These are phyloP conservation scores for Anarsia innoxiella DNA, from an alignment of 2,888 invertebrate species.

Conservation along the genomic window DNA sequence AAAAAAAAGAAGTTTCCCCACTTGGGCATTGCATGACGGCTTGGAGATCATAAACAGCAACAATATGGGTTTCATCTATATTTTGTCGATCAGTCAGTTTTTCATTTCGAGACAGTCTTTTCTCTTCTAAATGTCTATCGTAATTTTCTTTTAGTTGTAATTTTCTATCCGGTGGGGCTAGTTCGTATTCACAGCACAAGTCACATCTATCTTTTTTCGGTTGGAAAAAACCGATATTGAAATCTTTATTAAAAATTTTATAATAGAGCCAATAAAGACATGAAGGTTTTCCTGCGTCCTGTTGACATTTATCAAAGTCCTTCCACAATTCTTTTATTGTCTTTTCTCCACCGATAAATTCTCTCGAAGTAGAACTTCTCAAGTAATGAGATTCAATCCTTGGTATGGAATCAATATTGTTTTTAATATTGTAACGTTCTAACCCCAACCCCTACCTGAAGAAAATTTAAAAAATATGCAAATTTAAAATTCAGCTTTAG, in stretches of 20 bases:
- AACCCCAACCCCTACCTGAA: too few relatives aligned
- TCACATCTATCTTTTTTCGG: slow-evolving; percentile 25
- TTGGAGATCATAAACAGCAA: slow-evolving; percentile 20
- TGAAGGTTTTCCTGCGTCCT: slow-evolving; percentile 6
- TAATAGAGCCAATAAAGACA: slow-evolving; percentile 16
- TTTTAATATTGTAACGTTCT: too few relatives aligned
- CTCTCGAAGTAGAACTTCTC: too few relatives aligned
- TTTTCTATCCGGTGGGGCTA: slow-evolving; percentile 11
- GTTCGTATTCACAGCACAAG: slow-evolving; percentile 17
- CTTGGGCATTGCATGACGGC: slow-evolving; percentile 21
- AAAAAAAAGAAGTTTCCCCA: slow-evolving; percentile 19
- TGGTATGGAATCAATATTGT: too few relatives aligned
- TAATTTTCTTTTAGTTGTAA: slow-evolving; percentile 17
- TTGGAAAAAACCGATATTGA: slow-evolving; percentile 19
- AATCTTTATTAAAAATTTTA: slow-evolving; percentile 18
- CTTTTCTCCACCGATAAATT: too few relatives aligned
- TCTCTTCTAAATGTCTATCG: slow-evolving; percentile 20
- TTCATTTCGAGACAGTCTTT: slow-evolving; percentile 19
- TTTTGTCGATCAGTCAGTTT: slow-evolving; percentile 20
- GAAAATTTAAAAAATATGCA: too few relatives aligned
- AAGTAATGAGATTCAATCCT: too few relatives aligned
- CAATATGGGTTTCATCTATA: slow-evolving; percentile 17
- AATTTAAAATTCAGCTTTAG: too few relatives aligned
- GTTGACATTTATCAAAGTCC: slow-evolving; percentile 17
- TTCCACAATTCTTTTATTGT: too few relatives aligned